phyloP scores from a whole-genome alignment of 1,140 invertebrate species.

The Bathynomus jamesi region DNA sequence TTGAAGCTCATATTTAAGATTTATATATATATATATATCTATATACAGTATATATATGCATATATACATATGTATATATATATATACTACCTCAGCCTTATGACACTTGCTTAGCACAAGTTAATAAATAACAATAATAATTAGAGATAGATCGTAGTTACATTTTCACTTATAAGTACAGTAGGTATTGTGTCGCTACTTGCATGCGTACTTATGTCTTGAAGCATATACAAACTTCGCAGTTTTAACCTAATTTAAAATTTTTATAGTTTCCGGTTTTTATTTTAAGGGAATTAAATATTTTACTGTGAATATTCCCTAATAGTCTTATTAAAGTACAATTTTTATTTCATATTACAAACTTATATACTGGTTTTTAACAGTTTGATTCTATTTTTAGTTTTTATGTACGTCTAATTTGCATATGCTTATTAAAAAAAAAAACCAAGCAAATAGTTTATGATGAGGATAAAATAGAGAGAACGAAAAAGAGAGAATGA shows the following conservation, averaged over 20 bases:
- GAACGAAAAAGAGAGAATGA: too few species aligned
- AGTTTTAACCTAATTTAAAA: not conserved
- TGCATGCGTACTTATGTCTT: not conserved
- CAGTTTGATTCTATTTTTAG: not conserved
- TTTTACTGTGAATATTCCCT: not conserved
- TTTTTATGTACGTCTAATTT: not conserved
- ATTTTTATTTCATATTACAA: too few species aligned
- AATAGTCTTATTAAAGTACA: not conserved
- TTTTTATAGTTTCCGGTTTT: not conserved
- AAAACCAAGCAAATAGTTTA: too few species aligned
- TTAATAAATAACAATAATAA: conserved; percentile 3
- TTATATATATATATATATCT: not conserved
- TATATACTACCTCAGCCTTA: conserved; percentile 1
- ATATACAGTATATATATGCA: not conserved
- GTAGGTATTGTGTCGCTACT: not conserved
- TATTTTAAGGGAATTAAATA: not conserved
- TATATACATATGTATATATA: not conserved
- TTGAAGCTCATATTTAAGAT: not conserved
- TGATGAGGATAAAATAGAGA: too few species aligned
- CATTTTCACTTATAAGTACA: not conserved
- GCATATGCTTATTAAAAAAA: too few species aligned
- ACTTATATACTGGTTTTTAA: not conserved
- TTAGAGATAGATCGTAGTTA: not conserved
- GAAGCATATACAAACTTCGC: not conserved
- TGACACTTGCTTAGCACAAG: not conserved